phyloP scores from a whole-genome alignment of 2,113 vertebrate genomes.

The Lycocorax pyrrhopterus region DNA sequence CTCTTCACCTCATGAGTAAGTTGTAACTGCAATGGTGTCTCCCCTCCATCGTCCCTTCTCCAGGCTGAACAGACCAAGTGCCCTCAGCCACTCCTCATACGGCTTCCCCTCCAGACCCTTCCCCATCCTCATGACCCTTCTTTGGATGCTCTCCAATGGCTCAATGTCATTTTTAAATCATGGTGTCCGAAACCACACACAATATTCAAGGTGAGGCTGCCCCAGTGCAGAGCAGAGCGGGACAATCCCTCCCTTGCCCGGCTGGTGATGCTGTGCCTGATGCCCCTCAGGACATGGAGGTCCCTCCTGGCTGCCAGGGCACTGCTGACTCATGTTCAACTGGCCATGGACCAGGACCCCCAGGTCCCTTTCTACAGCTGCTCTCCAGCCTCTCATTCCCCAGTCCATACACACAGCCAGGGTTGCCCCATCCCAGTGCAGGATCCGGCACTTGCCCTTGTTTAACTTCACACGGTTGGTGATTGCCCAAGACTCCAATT shows the following conservation, averaged over 20 bases:
- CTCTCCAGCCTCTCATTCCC: neutral
- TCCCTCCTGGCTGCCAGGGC: neutral
- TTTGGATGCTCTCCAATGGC: neutral
- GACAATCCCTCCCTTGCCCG: neutral
- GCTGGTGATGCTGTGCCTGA: neutral
- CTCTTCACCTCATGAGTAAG: too few relatives aligned
- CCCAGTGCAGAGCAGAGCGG: neutral
- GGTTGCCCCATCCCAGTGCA: neutral
- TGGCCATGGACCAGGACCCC: neutral
- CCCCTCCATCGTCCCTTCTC: neutral
- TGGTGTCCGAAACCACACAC: too few relatives aligned
- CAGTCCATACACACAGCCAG: neutral
- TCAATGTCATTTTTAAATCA: neutral
- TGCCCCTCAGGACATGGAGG: neutral
- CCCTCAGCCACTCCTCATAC: fast-evolving
- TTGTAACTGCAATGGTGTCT: neutral
- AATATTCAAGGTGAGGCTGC: neutral
- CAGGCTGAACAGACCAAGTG: neutral
- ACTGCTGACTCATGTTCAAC: neutral
- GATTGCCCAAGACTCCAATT: neutral
- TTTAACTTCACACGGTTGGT: neutral
- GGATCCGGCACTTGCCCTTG: neutral
- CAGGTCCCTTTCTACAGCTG: neutral
- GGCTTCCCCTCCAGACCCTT: neutral
- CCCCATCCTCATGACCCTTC: neutral